phyloP scores from a whole-genome alignment of 2,113 vertebrate genomes.

The Saccopteryx bilineata region DNA sequence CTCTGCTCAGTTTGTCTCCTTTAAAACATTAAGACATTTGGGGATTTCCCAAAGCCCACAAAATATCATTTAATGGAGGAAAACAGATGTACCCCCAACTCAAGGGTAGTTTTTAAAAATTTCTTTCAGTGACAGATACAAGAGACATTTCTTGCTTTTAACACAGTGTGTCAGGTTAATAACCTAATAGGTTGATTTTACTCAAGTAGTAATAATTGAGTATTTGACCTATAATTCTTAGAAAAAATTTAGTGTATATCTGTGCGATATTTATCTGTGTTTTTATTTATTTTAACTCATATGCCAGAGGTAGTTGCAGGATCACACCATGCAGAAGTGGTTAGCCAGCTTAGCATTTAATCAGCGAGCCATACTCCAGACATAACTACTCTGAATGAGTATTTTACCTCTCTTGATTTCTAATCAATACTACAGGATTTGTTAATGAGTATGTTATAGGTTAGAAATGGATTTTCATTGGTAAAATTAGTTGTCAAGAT shows the following conservation, averaged over 20 bases:
- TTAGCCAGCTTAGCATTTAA: background rate
- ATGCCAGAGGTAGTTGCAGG: background rate
- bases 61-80: background rate
- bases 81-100: background rate
- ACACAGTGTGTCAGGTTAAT: background rate
- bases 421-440: background rate
- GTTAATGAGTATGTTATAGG: background rate
- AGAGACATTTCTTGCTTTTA: constrained; percentile 12
- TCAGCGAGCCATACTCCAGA: background rate
- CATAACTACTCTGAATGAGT: background rate
- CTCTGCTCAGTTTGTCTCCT: constrained; percentile 19
- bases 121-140: background rate
- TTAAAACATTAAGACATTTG: constrained; percentile 31
- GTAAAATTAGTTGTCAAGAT: background rate
- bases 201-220: background rate
- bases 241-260: background rate
- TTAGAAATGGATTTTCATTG: background rate
- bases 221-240: background rate
- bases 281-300: background rate
- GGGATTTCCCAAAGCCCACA: background rate
- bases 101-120: background rate
- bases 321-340: background rate
- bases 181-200: background rate
- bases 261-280: background rate
- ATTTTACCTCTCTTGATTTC: background rate